These are phyloP conservation scores for Archaeoteleia sp. DNA, from an alignment of 2,888 invertebrate species.

Conservation along the genomic window DNA sequence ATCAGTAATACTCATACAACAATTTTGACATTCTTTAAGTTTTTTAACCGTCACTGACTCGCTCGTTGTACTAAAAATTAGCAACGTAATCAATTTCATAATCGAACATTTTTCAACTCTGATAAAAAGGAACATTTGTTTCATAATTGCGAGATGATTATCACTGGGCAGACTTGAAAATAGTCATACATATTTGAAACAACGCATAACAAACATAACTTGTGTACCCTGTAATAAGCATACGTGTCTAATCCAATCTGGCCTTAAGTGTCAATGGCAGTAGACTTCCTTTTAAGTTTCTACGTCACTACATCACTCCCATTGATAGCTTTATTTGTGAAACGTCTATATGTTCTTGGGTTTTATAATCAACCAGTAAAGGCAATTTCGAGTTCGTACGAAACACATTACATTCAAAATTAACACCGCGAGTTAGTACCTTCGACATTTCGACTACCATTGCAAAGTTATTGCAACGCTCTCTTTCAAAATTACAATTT, in stretches of 20 bases:
- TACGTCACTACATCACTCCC: background rate
- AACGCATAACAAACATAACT: slow-evolving; percentile 65
- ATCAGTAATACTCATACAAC: too few species aligned
- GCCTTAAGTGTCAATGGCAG: slow-evolving; percentile 61
- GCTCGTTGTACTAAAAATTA: too few species aligned
- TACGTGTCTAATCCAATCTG: slow-evolving; percentile 62
- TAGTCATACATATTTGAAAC: slow-evolving; percentile 60
- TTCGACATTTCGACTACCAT: too few species aligned
- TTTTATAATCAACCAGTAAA: slow-evolving; percentile 63
- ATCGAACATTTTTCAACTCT: too few species aligned
- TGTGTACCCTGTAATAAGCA: slow-evolving; percentile 68
- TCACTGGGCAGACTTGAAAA: slow-evolving; percentile 16
- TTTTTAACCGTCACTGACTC: too few species aligned
- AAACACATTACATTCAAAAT: slow-evolving; percentile 1
- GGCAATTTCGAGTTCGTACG: too few species aligned
- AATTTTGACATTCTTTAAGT: too few species aligned
- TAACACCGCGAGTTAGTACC: too few species aligned
- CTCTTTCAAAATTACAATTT: too few species aligned
- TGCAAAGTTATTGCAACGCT: too few species aligned
- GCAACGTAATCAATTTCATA: too few species aligned
- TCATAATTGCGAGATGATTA: slow-evolving; percentile 5
- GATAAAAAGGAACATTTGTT: background rate
- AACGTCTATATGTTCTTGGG: slow-evolving; percentile 65
- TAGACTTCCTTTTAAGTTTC: slow-evolving; percentile 50
- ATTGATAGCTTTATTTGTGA: slow-evolving; percentile 67